phyloP scores from a whole-genome alignment of 2,113 vertebrate species.

The Zosterops lateralis region DNA sequence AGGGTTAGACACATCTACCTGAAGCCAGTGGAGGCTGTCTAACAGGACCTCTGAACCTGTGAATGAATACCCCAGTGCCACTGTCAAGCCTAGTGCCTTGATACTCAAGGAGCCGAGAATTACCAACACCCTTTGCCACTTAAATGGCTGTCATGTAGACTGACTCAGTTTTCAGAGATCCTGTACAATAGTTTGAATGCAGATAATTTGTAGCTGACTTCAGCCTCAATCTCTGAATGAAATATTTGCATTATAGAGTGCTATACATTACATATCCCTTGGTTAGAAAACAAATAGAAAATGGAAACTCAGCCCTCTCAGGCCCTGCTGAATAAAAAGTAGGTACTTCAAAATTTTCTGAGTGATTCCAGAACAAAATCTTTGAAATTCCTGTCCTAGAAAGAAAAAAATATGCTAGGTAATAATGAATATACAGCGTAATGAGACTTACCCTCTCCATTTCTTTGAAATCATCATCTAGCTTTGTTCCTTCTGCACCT shows the following conservation, averaged over 20 bases:
- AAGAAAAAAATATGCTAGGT: background rate
- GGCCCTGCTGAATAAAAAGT: background rate
- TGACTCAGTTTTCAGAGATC: background rate
- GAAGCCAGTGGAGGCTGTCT: background rate
- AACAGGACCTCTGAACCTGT: background rate
- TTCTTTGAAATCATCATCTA: conserved; percentile 94
- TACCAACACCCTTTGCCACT: background rate
- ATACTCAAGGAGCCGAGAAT: background rate
- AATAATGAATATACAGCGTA: background rate
- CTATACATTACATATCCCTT: background rate
- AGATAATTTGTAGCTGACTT: background rate
- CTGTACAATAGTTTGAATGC: background rate
- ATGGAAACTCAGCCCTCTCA: background rate
- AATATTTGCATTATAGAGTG: background rate
- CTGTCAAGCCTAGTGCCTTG: background rate
- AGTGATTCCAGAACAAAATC: background rate
- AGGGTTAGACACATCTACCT: background rate
- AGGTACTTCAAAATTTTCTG: background rate
- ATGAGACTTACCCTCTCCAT: conserved; percentile 88
- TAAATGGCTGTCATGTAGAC: background rate
- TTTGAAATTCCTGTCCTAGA: background rate
- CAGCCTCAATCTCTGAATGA: background rate
- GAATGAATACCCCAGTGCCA: background rate
- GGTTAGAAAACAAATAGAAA: background rate
- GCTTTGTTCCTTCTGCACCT: conserved; percentile 93